These are phyloP conservation scores for Prorops nasuta DNA, from an alignment of 1,140 invertebrate species.

Conservation along the genomic window DNA sequence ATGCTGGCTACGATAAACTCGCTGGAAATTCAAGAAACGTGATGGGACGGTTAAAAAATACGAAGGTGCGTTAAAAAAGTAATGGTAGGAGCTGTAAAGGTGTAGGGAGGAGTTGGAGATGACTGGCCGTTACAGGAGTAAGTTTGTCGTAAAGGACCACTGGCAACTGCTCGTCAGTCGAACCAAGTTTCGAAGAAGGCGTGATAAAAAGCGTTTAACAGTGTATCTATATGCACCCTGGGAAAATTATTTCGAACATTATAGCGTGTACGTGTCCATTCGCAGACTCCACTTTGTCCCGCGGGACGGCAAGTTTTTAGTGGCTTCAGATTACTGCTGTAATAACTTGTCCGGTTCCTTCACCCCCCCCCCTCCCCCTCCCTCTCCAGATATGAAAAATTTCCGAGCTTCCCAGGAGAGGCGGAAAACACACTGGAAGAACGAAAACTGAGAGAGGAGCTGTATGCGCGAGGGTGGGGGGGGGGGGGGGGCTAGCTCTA, in stretches of 20 bases:
- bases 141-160: constrained; percentile 6
- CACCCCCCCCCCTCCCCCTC: not conserved
- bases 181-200: constrained; percentile 11
- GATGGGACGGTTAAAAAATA: too few relatives aligned
- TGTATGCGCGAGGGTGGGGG: too few relatives aligned
- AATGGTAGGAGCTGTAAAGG: too few relatives aligned
- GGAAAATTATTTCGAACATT: constrained; percentile 22
- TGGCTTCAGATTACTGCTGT: constrained; percentile 20
- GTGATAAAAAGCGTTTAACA: constrained; percentile 22
- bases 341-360: constrained; percentile 29
- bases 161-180: constrained; percentile 5
- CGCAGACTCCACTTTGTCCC: constrained; percentile 20
- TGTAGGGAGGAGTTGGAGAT: too few relatives aligned
- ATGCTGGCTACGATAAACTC: too few relatives aligned
- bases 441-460: too few relatives aligned
- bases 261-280: constrained; percentile 23
- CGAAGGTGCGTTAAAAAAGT: too few relatives aligned
- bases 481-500: constrained; percentile 25
- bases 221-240: constrained; percentile 28
- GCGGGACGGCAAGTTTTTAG: not conserved
- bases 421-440: too few relatives aligned
- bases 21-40: too few relatives aligned
- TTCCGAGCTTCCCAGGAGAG: too few relatives aligned
- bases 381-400: not conserved
- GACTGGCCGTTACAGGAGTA: too few relatives aligned